Base-by-base conservation (phyloP, 1,140 invertebrate species). In the Polyergus mexicanus region DNA sequence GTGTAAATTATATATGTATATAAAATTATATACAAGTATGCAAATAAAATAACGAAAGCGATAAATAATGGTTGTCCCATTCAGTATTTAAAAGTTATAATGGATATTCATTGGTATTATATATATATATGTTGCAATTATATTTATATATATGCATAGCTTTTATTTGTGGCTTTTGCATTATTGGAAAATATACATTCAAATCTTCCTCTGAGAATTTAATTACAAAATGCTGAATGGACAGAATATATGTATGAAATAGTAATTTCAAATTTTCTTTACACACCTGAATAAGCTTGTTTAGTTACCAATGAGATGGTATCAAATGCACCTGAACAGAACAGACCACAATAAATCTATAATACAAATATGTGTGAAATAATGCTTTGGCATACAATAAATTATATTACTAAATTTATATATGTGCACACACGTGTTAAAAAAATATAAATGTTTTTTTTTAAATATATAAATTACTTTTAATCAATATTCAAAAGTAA, bases 271-370 rank as follows among this genome's bases (percentile, higher is more conserved):
- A 83, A 80, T 85, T 51, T 51, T 86, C 92, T 88, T 93, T 95
- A 96, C 96, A 96, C 96, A 96, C 96, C 96, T 96, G 96, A 95
- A 94, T 96, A 96, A 95, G 96, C 93, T 96, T 96, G 96, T 90
- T 95, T 95, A 95, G 96, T 93, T 94, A 95, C 93, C 93, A 95
- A 93, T 92, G 93, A 94, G 94, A 96, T 94, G 89, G 93, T 93
- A 89, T 95, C 93, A 93, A 95, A 94, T 94, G 95, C 91, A 96
- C 96, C 96, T 96, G 95, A 95, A 96, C 93, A 96, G 95, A 95
- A 96, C 94, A 95, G 95, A 95, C 94, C 94, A 95, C 72, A 94
- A 94, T 93, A 90, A 94, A 88, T 88, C 87, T 90, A 84, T 75
- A 47, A 68, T 28, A 74, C n/a, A 51, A 63, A 62, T n/a, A 25